Base-by-base conservation (phyloP, 2,113 vertebrate species). In the Chlorocebus sabaeus region DNA sequence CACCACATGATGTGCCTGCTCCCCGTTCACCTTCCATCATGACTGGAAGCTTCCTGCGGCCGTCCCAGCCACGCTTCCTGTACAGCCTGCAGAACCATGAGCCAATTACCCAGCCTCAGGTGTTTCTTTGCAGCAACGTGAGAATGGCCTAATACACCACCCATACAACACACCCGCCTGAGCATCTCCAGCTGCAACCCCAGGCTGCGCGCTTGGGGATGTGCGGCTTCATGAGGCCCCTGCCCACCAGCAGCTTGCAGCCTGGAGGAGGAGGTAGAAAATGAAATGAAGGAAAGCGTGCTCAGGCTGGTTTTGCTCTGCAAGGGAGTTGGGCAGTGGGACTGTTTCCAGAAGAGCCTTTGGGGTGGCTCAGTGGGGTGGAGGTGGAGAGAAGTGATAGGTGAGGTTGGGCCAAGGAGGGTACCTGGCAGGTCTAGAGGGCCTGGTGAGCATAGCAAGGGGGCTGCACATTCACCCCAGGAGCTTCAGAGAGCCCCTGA, bases 241-340 rank as follows among this genome's bases (percentile, higher is more conserved):
- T 7, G 48, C 84, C 90, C 27, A 4, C 59, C 1, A 1, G 48
- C 12, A 30, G 57, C 70, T 40, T 16, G 18, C 48, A 5, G 59
- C 4, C 79, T 25, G 13, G 25, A 32, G 0, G 25, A 5, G 43
- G 76, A 0, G 8, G 35, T 9, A 38, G 78, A 17, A 35, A 32
- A 30, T 0, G 20, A 6, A 72, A 40, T 17, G 64, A 45, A 14
- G 18, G 0, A 3, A 16, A 40, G 11, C 0, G 0, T 6, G 0
- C 48, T 9, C 23, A 18, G 67, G 7, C 3, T 30, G 50, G 6
- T 20, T 7, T 4, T 16, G 1, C 0, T 22, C 3, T 8, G 59
- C 22, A 17, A 6, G 27, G 57, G 38, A 35, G 73, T 3, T 23
- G 1, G 27, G 38, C 13, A 2, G 30, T 4, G 35, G 12, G 1